Evolutionary conservation across 2,888 invertebrate genomes (phyloP), one percentile per base, ranked within the genome.

Genomic region (Caenorhabditis afra): DNA sequence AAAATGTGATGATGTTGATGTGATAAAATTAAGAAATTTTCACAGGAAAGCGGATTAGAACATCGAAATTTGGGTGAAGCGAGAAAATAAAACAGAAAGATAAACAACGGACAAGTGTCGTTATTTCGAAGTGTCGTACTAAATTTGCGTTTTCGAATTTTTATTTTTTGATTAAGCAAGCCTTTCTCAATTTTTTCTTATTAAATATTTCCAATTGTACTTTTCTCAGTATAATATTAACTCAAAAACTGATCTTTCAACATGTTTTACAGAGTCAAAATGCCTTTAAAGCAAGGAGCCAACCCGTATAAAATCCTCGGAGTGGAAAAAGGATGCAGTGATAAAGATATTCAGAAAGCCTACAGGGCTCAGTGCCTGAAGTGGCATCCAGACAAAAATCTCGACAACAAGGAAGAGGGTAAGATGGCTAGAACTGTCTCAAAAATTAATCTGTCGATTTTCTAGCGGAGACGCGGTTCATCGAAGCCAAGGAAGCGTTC

Each of bases 371-470:
- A 82, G 37, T 86, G 85, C 65, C 79, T 86, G 37, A 84, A 83
- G 50, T 86, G 84, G 84, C 85, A 86, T 83, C 85, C 85, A 11
- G 85, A 86, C 57, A 86, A 86, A 59, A 86, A 86, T 61, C 64
- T 77, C 50, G 65, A 81, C 45, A 86, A 84, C 47, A 73, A 83
- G 35, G 85, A 84, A 57, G 82, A 84, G 74, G 82, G 79, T 79
- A 8, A 2, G 44, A 44, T 11, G 14, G 14, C 7, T 10, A 14
- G 14, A 14, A 44, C 7, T 45, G 14, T n/a, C 14, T 44, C 14
- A 44, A 44, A 14, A 22, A 10, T 22, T 20, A 47, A 5, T 47
- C 47, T 5, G 18, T 41, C 2, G n/a, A n/a, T 10, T 47, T 65
- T 74, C 67, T 62, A 76, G 83, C 83, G 0, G 49, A 78, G 39